Evolutionary conservation across 1,140 invertebrate genomes (phyloP).

Genomic region (Kradibia gibbosae): DNA sequence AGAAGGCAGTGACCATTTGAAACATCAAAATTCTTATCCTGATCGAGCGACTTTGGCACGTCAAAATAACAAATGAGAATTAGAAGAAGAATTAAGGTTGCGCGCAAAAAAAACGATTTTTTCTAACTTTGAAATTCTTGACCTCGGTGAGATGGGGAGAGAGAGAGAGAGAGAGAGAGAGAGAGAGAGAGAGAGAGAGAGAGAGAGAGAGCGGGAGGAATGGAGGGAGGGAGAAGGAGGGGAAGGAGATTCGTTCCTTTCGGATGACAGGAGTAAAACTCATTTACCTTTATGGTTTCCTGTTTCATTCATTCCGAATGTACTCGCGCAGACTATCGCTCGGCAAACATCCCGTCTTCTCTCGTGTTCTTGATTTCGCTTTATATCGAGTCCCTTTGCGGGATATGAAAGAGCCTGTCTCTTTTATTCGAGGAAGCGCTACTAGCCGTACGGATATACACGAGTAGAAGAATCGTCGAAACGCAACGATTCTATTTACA

Average conservation of each 20-base stretch:
- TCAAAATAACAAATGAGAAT: no score
- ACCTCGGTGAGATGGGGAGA: neutral
- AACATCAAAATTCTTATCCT: no score
- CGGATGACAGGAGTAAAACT: neutral
- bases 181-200: neutral
- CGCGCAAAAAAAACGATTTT: no score
- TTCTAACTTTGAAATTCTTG: neutral
- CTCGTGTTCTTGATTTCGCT: neutral
- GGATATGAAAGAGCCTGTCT: neutral
- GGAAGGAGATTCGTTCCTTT: neutral
- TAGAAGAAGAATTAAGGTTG: no score
- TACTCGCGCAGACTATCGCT: neutral
- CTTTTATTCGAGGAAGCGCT: conserved; percentile 1
- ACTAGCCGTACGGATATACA: neutral
- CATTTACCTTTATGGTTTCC: conserved; percentile 6
- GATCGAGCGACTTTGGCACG: no score
- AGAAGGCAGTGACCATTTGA: no score
- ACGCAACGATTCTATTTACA: neutral
- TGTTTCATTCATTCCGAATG: conserved; percentile 1
- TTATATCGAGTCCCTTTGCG: neutral
- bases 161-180: neutral
- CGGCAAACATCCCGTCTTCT: conserved; percentile 10
- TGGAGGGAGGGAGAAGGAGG: neutral
- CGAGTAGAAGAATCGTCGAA: neutral
- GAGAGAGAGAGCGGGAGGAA: neutral